Base-by-base conservation (phyloP, 2,797 vertebrate species). In the Falco concolor region DNA sequence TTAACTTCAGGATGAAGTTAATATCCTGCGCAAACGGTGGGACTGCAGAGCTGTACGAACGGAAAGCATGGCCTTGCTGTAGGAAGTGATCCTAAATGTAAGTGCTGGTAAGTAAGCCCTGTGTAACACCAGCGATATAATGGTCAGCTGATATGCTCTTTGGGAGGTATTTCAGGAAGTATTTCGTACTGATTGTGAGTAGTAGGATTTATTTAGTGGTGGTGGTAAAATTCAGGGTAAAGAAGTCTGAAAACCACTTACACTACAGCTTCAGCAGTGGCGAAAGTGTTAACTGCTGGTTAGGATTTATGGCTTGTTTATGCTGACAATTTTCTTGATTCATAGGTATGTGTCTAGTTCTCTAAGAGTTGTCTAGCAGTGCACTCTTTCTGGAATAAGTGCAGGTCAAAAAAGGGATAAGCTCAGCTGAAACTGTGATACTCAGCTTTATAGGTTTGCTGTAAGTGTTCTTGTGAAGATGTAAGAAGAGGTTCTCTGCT, bases 201-300 rank as follows among this genome's bases (percentile, higher is more conserved):
- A 47, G 21, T 30, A 28, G 36, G 32, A 50, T 82, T 84, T 78
- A 57, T 68, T 89, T 82, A 52, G 12, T 79, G 22, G 42, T 59
- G 6, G 6, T 74, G 16, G 40, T 2, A 76, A 69, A 78, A 45
- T 36, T 81, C 42, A 50, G 59, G 53, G 20, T 59, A 7, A 78
- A 73, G 63, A 59, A 49, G 38, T 77, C 28, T 76, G 47, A 45
- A 94, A 76, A 2, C 3, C 36, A 38, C 27, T 65, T 56, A 22
- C 0, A 6, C 54, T 63, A 15, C 0, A 1, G 6, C 8, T 70
- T 63, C 34, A 36, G 10, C 32, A 61, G 16, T 70, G 24, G 25
- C 28, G 22, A 12, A 72, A 40, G 4, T 32, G 38, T 76, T 81
- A 74, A 17, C 36, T 49, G 25, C 40, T 76, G 40, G 36, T 60